Evolutionary conservation across 2,113 vertebrate genomes (phyloP).

Genomic region (Peromyscus polionotus): DNA sequence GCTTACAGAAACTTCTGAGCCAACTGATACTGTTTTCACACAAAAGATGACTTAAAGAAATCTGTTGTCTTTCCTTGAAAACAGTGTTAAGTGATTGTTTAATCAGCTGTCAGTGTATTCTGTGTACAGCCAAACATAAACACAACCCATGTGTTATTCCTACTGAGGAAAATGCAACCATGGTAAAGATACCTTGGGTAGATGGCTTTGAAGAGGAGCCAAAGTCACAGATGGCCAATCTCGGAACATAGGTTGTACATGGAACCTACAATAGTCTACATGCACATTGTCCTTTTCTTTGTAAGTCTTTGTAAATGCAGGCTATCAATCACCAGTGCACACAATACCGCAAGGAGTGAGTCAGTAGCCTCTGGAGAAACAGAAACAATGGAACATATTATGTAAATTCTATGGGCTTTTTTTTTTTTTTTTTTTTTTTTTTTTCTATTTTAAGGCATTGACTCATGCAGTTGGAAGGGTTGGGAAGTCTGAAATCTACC

Average conservation of each 20-base stretch:
- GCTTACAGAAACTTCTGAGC: conserved; percentile 58
- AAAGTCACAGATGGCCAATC: background rate
- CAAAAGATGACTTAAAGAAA: conserved; percentile 36
- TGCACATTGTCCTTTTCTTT: conserved; percentile 25
- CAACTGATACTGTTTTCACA: conserved; percentile 55
- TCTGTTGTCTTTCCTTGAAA: conserved; percentile 60
- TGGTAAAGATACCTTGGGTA: conserved; percentile 5
- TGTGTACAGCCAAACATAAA: conserved; percentile 61
- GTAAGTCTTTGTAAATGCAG: conserved; percentile 12
- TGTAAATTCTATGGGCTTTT: background rate
- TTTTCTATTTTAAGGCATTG: background rate
- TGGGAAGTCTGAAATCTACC: background rate
- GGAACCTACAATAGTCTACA: background rate
- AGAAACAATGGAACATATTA: conserved; percentile 3
- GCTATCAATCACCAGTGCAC: conserved; percentile 32
- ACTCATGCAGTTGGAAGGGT: background rate
- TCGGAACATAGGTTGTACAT: background rate
- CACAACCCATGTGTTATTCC: conserved; percentile 32
- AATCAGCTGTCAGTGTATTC: conserved; percentile 39
- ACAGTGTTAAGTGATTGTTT: conserved; percentile 64
- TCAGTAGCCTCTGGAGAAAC: conserved; percentile 3
- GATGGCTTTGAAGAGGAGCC: background rate
- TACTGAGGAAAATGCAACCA: conserved; percentile 47
- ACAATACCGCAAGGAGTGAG: background rate
- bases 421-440: background rate